Conservation (phyloP, 2,888 invertebrate species). For the Anagyrus pseudococci region DNA sequence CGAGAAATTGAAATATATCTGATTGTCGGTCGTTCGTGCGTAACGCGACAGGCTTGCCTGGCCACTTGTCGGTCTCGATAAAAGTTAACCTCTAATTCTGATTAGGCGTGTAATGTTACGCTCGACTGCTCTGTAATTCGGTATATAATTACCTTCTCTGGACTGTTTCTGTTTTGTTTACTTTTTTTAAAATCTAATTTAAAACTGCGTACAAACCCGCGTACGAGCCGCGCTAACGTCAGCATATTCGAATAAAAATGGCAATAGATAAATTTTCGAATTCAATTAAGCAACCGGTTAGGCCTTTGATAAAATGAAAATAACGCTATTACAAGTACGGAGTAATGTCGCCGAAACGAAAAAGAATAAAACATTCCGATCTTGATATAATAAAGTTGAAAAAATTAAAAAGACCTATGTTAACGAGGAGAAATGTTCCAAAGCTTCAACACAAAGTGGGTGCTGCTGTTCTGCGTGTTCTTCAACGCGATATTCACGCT, state of each 20-base stretch:
- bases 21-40: neutral
- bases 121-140: neutral
- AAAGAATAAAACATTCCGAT: too few species aligned
- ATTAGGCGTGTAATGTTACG: neutral
- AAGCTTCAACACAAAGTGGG: conserved; percentile 57
- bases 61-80: neutral
- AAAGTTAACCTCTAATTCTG: conserved; percentile 8
- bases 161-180: conserved; percentile 1
- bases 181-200: too few species aligned
- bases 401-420: too few species aligned
- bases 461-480: conserved; percentile 51
- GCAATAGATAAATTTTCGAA: too few species aligned
- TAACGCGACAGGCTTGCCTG: neutral
- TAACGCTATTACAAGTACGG: too few species aligned
- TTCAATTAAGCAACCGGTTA: too few species aligned
- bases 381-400: too few species aligned
- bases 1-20: neutral
- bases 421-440: neutral
- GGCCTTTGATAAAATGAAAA: too few species aligned
- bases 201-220: too few species aligned
- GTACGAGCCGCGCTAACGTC: too few species aligned
- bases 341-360: too few species aligned
- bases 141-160: neutral
- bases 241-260: too few species aligned
- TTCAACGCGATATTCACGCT: conserved; percentile 51